Base-by-base conservation (phyloP, 2,797 vertebrate genomes). In the Rhadinocentrus ornatus region DNA sequence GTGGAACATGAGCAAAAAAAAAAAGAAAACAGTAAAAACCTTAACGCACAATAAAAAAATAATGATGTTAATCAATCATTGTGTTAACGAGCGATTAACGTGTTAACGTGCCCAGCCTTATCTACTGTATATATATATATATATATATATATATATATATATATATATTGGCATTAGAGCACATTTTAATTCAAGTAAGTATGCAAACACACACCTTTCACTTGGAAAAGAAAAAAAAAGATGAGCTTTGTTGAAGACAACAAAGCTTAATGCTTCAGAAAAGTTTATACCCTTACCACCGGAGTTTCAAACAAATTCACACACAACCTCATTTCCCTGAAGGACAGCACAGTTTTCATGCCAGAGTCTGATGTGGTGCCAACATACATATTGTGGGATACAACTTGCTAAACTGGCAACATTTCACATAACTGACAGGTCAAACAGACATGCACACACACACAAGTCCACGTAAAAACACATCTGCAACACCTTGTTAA, bases 301-400 rank as follows among this genome's bases (percentile, higher is more conserved):
- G 37, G 12, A 39, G 15, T 39, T 56, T 66, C 59, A 69, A 53
- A 63, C 22, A n/a, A n/a, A n/a, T n/a, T 48, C 39, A 41, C 55
- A 73, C 29, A 56, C 41, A 48, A 12, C 62, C 13, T 57, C 27
- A 26, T 2, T 59, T 69, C 61, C 69, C 48, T 34, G n/a, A 18
- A 57, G 61, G 53, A 12, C 32, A 60, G 44, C 29, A 34, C 3
- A 34, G 15, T 18, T 64, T 46, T 55, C 26, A 56, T 60, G 71
- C 77, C 73, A 84, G 63, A 35, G 66, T 59, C 26, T 66, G 46
- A 69, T 60, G 35, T 54, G 20, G 65, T 66, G 74, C 78, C 72
- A 78, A 66, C 35, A 73, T 69, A 55, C 71, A 73, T 78, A 63
- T 53, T 75, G 68, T 67, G 78, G 58, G 75, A 73, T 78, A 80